Evolutionary conservation across 2,888 invertebrate genomes (phyloP), one percentile per base, ranked within the genome.

Genomic region (Tetranychus piercei): DNA sequence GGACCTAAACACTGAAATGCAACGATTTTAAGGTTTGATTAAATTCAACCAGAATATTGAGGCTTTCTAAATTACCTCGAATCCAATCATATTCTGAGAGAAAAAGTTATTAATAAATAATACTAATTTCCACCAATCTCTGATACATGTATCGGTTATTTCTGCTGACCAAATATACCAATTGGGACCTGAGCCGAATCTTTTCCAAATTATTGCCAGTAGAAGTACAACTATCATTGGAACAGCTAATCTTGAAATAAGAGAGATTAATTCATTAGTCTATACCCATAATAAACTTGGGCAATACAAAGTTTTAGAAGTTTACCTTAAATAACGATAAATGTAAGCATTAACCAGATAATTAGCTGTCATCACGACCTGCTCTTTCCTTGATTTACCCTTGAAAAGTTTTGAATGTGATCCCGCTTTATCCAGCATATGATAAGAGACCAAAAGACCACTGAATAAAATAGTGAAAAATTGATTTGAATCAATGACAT

Each of bases 301-400:
- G 9, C 6, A 55, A 15, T 55, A 55, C 9, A 55, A 55, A 15
- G 55, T 20, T 6, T 22, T 11, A 23, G 7, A 23, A 69, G 34
- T 20, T 69, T 22, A 69, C 69, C 69, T 69, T 69, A 69, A 23
- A 22, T 69, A 69, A 69, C 69, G 69, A 22, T 69, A 69, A 69
- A 69, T 23, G 34, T 69, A 69, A 69, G 34, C 69, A 69, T 23
- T 23, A 6, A 69, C 11, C 7, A 69, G 22, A 11, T 23, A 20
- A 20, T 23, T 8, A 69, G 11, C 18, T n/a, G 69, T 6, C 34
- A 69, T 69, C 4, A 6, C 6, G 15, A 69, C 5, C 34, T n/a
- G 20, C 22, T 23, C 34, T 20, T 11, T 20, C 9, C 8, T 6
- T 69, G 69, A 69, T 69, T 69, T 69, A 11, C 69, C 69, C 20